Percentiles rank a stretch among this genome's conserved stretches.
These are phyloP conservation scores for Aspidiotus rigidus DNA, from an alignment of 2,888 invertebrate genomes.

Conservation along the genomic window DNA sequence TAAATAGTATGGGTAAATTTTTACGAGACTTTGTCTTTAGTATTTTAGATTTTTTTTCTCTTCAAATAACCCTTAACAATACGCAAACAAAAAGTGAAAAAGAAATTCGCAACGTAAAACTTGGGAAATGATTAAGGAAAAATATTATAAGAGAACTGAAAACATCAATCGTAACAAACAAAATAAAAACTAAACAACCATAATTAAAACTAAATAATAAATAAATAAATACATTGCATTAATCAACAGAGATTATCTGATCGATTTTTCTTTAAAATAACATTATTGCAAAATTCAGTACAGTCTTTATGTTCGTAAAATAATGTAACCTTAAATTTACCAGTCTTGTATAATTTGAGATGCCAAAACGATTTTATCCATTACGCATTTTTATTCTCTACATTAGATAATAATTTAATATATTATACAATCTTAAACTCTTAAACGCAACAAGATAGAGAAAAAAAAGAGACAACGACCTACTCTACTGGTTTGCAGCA, in stretches of 20 bases:
- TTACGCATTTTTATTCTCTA: conserved; percentile 13
- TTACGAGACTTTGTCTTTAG: too few species aligned
- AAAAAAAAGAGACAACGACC: too few species aligned
- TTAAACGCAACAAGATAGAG: too few species aligned
- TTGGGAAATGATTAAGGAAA: conserved; percentile 3
- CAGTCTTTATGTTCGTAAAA: conserved; percentile 24
- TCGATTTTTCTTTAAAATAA: conserved; percentile 16
- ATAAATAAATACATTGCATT: conserved; percentile 19
- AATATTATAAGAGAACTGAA: conserved; percentile 5
- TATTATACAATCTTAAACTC: not conserved
- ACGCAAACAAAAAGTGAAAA: too few species aligned
- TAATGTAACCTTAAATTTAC: conserved; percentile 24
- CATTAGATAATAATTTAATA: conserved; percentile 12
- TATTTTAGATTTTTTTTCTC: too few species aligned
- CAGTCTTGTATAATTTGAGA: conserved; percentile 31
- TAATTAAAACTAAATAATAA: conserved; percentile 17
- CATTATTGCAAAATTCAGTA: conserved; percentile 24
- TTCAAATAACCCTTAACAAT: too few species aligned
- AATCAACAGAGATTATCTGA: conserved; percentile 20
- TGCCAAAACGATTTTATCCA: conserved; percentile 1
- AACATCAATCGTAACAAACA: not conserved
- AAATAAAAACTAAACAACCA: conserved; percentile 17
- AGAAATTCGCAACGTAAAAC: too few species aligned
- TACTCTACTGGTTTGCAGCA: too few species aligned
- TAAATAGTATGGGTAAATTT: too few species aligned